A percentile compares a stretch with the other conserved stretches of the same genome.
phyloP scores from a whole-genome alignment of 2,888 invertebrate genomes.

The Metacarcinus magister region DNA sequence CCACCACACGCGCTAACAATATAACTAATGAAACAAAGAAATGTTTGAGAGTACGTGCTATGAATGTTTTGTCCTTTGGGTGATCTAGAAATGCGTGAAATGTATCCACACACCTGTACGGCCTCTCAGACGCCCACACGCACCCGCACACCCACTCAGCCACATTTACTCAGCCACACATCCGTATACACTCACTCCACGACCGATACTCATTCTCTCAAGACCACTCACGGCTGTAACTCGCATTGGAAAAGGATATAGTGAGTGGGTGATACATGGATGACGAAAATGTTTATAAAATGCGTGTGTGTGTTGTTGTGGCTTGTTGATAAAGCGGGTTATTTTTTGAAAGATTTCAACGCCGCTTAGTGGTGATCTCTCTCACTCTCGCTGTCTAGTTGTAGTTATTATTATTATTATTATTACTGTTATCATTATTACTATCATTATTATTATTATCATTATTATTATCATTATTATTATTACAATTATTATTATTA shows the following conservation, averaged over 20 bases:
- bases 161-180: slow-evolving; percentile 1
- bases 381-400: neutral
- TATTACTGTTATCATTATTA: neutral
- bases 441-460: neutral
- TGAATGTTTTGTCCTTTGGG: too few relatives aligned
- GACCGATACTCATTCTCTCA: neutral
- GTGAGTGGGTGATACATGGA: too few relatives aligned
- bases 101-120: too few relatives aligned
- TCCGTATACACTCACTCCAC: neutral
- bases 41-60: neutral
- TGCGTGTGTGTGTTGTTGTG: too few relatives aligned
- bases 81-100: too few relatives aligned
- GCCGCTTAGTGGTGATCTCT: neutral
- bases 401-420: neutral
- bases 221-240: neutral
- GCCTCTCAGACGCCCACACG: neutral
- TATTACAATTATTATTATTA: neutral
- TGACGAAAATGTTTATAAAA: too few relatives aligned
- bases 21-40: neutral
- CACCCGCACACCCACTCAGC: neutral
- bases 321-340: too few relatives aligned
- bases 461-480: neutral
- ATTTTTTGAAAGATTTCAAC: neutral
- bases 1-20: too few relatives aligned
- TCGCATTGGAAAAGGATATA: too few relatives aligned